A percentile compares a stretch with the other conserved stretches of the same genome.
phyloP scores from a whole-genome alignment of 2,888 invertebrate species.

The Pristionchus mayeri region DNA sequence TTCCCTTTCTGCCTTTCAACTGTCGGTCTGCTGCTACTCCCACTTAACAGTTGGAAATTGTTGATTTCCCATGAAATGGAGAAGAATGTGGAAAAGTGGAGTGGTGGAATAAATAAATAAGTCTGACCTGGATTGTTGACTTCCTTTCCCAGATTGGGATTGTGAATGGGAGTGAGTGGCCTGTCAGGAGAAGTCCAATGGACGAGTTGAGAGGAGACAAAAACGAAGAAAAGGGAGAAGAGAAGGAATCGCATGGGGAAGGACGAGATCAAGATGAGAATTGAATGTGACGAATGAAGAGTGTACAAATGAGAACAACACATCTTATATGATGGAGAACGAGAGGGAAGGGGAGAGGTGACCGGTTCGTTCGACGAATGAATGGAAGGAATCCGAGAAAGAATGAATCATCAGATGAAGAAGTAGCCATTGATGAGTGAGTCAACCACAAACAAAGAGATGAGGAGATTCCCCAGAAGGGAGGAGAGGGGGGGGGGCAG shows the following conservation, averaged over 20 bases:
- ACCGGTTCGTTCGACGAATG: constrained; percentile 13
- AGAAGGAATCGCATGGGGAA: neutral
- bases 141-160: constrained; percentile 32
- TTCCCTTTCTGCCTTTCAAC: neutral
- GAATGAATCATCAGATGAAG: neutral
- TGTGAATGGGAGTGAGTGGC: neutral
- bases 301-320: constrained; percentile 16
- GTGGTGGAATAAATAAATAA: neutral
- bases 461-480: neutral
- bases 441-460: neutral
- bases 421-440: neutral
- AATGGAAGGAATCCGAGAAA: neutral
- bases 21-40: neutral
- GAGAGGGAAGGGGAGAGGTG: neutral
- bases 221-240: neutral
- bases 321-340: neutral
- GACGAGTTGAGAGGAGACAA: neutral
- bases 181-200: constrained; percentile 40
- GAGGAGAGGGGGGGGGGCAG: neutral
- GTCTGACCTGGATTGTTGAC: constrained; percentile 15
- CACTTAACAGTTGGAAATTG: neutral
- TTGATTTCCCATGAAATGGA: neutral
- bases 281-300: constrained; percentile 2
- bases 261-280: neutral
- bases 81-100: neutral